These are phyloP conservation scores for Alethe castanea DNA, from an alignment of 2,113 vertebrate genomes.

Conservation along the genomic window DNA sequence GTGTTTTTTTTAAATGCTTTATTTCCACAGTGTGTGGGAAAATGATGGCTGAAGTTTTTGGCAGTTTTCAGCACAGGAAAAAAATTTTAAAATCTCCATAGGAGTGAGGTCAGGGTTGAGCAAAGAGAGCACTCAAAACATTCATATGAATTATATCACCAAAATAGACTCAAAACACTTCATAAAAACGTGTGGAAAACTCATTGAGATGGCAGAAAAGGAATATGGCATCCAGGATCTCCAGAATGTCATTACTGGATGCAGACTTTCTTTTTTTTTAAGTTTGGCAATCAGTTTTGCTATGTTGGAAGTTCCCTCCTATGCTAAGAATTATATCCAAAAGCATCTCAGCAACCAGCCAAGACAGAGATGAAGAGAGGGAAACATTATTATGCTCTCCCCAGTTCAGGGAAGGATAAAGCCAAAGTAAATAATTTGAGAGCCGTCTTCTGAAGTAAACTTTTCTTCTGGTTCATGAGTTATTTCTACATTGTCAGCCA, in stretches of 20 bases:
- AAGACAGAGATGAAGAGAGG: constrained; percentile 27
- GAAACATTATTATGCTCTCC: constrained; percentile 3
- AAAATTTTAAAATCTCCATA: background rate
- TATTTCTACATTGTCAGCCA: constrained; percentile 31
- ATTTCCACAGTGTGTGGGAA: background rate
- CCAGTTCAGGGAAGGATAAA: background rate
- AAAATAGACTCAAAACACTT: background rate
- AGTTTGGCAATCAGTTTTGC: background rate
- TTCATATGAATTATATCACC: background rate
- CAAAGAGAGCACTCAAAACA: background rate
- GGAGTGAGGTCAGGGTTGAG: background rate
- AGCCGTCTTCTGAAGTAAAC: background rate
- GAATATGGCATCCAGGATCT: background rate
- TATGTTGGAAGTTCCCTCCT: background rate
- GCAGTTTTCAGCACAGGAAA: background rate
- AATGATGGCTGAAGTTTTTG: background rate
- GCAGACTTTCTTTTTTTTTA: background rate
- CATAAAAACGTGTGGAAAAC: background rate
- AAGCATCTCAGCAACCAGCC: constrained; percentile 25
- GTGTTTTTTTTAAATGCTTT: background rate
- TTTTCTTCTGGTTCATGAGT: constrained; percentile 7
- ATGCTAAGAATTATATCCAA: constrained; percentile 10
- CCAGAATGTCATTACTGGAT: background rate
- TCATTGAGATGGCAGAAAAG: background rate
- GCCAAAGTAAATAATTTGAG: constrained; percentile 54